A percentile compares a stretch with the other conserved stretches of the same genome.
These are phyloP conservation scores for Pangasius djambal DNA, from an alignment of 2,797 vertebrate genomes.

Conservation along the genomic window DNA sequence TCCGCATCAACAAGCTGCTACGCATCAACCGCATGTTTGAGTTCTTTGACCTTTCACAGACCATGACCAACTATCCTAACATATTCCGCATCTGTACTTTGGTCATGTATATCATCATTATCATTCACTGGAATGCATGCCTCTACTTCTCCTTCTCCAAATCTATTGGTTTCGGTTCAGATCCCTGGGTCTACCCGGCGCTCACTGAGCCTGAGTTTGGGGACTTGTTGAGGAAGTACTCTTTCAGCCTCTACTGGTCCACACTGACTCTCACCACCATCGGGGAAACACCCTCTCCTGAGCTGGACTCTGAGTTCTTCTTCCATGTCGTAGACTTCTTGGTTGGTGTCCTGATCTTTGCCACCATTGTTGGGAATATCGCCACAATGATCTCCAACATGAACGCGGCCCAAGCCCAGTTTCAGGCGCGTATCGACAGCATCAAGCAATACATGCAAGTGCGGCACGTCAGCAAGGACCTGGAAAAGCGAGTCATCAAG, in stretches of 20 bases:
- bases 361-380: constrained; percentile 97
- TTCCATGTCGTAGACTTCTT: constrained; percentile 93
- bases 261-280: constrained; percentile 96
- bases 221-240: constrained; percentile 86
- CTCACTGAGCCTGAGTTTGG: constrained; percentile 85
- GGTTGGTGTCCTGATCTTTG: constrained; percentile 94
- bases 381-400: constrained; percentile 99
- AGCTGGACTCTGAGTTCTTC: constrained; percentile 90
- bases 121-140: constrained; percentile 98
- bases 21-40: constrained; percentile 92
- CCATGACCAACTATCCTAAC: constrained; percentile 95
- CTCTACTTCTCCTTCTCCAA: constrained; percentile 95
- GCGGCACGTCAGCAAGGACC: constrained; percentile 91
- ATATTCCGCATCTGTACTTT: constrained; percentile 94
- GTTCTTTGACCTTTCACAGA: constrained; percentile 93
- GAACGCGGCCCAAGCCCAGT: constrained; percentile 94
- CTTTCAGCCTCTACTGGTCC: constrained; percentile 98
- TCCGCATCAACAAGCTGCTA: constrained; percentile 91
- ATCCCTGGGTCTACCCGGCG: constrained; percentile 95
- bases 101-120: constrained; percentile 98
- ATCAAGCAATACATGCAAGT: constrained; percentile 98
- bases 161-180: constrained; percentile 91
- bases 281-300: constrained; percentile 93
- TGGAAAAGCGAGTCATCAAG: constrained; percentile 92
- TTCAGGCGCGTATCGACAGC: constrained; percentile 91